Base-by-base conservation (phyloP, 2,113 vertebrate species). In the Ictidomys tridecemlineatus region DNA sequence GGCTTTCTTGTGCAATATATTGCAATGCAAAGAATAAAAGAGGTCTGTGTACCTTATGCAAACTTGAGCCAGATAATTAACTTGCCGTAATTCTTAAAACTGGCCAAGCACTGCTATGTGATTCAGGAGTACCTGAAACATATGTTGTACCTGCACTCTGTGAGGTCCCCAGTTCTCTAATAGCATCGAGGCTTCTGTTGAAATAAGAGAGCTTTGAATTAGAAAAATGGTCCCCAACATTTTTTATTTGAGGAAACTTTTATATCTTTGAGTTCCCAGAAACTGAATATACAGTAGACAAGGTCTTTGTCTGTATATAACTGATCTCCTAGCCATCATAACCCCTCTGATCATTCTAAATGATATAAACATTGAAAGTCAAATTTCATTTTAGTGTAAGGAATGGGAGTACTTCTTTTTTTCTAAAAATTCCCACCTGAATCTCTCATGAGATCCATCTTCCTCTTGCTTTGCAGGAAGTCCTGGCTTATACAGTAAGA, bases 401-500 rank as follows among this genome's bases (percentile, higher is more conserved):
- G 37, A 72, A 9, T 58, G 30, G 58, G 61, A 48, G 7, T 20
- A 79, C 39, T 89, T 77, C 34, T 34, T 80, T 86, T 86, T 51
- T 79, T 20, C 56, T 85, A 18, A 87, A 87, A 70, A 89, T 20
- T 48, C 22, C 61, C 89, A 8, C n/a, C 22, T 12, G 5, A 77
- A 37, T 82, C 53, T 85, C 53, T 26, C 11, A 2, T 34, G 22
- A 73, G 5, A 32, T 39, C 3, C 5, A 0, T 72, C 0, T 89
- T 58, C 11, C n/a, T 58, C 87, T 97, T 93, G 87, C 96, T 58
- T 97, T 98, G 63, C 98, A 99, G 99, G 97, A 93, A 99, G 98
- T 76, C 96, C 99, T 42, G 99, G 99, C 34, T 98, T 99, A 74
- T 99, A 99, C 89, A 99, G 99, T 96, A 99, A 99, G 98, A 99